Percentiles rank a stretch among this genome's conserved stretches.
phyloP scores from a whole-genome alignment of 2,888 invertebrate genomes.

The Coleophora deauratella region DNA sequence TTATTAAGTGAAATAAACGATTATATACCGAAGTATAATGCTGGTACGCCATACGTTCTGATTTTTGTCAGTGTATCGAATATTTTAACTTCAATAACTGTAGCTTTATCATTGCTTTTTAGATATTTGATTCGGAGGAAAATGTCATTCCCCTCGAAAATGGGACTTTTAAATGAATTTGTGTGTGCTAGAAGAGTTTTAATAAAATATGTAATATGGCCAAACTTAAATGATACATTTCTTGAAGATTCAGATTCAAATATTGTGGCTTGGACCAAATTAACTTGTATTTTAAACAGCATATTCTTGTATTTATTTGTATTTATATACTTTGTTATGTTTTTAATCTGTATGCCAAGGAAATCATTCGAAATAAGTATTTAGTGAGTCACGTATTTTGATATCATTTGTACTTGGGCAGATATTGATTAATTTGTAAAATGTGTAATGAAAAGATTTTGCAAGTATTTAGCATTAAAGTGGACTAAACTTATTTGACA shows the following conservation, averaged over 20 bases:
- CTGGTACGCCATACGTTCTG: constrained; percentile 29
- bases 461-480: too few relatives aligned
- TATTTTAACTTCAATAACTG: constrained; percentile 20
- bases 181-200: constrained; percentile 16
- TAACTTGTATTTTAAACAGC: constrained; percentile 28
- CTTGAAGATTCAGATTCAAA: constrained; percentile 6
- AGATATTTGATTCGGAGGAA: constrained; percentile 18
- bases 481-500: too few relatives aligned
- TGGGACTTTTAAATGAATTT: constrained; percentile 22
- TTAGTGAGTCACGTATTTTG: too few relatives aligned
- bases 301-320: constrained; percentile 2
- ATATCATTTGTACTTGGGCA: too few relatives aligned
- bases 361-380: too few relatives aligned
- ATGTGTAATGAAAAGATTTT: too few relatives aligned
- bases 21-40: constrained; percentile 25
- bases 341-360: background rate
- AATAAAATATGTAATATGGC: constrained; percentile 22
- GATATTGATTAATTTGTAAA: too few relatives aligned
- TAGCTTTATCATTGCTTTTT: constrained; percentile 25
- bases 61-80: constrained; percentile 31
- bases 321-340: background rate
- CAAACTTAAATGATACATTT: constrained; percentile 11
- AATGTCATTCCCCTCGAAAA: constrained; percentile 16
- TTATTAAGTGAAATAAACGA: constrained; percentile 21
- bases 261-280: constrained; percentile 25